Evolutionary conservation across 2,113 vertebrate species (phyloP).

Genomic region (Tringa solitaria): DNA sequence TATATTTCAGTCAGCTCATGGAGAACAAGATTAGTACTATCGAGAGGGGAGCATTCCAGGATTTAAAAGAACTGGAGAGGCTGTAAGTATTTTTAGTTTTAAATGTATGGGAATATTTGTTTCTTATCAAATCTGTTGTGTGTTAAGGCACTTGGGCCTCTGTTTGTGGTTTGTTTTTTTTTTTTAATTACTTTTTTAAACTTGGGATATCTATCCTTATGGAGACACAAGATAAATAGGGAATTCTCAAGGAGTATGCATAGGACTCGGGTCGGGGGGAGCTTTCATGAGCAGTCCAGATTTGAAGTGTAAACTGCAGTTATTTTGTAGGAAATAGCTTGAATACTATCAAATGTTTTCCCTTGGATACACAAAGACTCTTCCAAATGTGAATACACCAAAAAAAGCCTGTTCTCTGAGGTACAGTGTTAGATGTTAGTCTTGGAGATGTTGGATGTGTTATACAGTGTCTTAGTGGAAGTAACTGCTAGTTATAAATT

Average conservation of each 20-base stretch:
- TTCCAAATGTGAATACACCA: background rate
- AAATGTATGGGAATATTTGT: background rate
- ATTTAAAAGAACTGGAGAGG: slow-evolving; percentile 97
- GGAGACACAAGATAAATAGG: background rate
- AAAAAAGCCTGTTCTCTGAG: background rate
- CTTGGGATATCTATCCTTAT: background rate
- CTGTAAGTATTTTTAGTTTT: slow-evolving; percentile 86
- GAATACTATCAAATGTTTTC: background rate
- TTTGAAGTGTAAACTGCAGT: background rate
- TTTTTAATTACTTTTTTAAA: background rate
- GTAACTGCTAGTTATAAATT: background rate
- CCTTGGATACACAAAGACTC: background rate
- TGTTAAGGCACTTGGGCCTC: background rate
- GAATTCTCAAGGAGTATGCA: background rate
- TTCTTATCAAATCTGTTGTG: background rate
- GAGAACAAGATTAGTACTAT: slow-evolving; percentile 98
- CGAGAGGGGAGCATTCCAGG: slow-evolving; percentile 97
- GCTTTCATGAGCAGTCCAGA: background rate
- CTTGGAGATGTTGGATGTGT: background rate
- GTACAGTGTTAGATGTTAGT: background rate
- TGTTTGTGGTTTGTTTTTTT: background rate
- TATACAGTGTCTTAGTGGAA: background rate
- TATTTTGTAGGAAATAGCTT: background rate
- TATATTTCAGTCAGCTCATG: slow-evolving; percentile 93
- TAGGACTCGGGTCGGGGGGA: rapidly evolving